Evolutionary conservation across 2,113 vertebrate genomes (phyloP), one percentile per base, ranked within the genome.

Genomic region (Pelvicachromis taeniatus): DNA sequence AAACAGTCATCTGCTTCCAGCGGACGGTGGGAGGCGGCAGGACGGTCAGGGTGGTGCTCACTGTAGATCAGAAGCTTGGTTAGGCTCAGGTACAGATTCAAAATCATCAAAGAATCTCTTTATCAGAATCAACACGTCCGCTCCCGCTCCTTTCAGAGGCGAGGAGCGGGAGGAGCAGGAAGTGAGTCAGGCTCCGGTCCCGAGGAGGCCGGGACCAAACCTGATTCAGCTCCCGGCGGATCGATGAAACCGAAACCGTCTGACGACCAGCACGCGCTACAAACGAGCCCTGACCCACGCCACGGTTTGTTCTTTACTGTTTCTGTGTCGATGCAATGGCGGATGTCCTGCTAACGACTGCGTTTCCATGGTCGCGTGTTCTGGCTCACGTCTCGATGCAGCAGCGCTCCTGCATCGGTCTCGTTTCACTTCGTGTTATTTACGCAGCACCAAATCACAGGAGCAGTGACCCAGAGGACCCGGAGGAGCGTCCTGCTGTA

Each of bases 1-100:
- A 96, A 45, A 98, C 97, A 8, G 95, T 97, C 94, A 98, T 97
- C 95, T 97, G 97, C 29, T 97, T 97, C 68, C 97, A 98, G 93
- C 94, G 96, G 40, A 98, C 93, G 9, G 96, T 95, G 0, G 97
- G 97, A 6, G 97, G 97, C 0, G 97, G 97, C 83, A 98, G 96
- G 58, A 98, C 96, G 0, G 97, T 97, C 92, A 98, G 95, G 6
- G 97, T 93, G 79, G 97, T 98, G 91, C 97, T 98, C 90, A 98
- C 97, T 98, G 95, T 48, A 53, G 80, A 55, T 0, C 10, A 81
- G 12, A 80, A 50, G 68, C 42, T 19, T 26, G 12, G 23, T 75
- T 12, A 75, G 48, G 48, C 68, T 52, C 48, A 17, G 17, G 19
- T 19, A 6, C 4, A 6, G 31, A 33, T 42, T 68, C 0, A 42